Base-by-base conservation (phyloP, 2,888 invertebrate genomes). In the Drosophila quasianomalipes region DNA sequence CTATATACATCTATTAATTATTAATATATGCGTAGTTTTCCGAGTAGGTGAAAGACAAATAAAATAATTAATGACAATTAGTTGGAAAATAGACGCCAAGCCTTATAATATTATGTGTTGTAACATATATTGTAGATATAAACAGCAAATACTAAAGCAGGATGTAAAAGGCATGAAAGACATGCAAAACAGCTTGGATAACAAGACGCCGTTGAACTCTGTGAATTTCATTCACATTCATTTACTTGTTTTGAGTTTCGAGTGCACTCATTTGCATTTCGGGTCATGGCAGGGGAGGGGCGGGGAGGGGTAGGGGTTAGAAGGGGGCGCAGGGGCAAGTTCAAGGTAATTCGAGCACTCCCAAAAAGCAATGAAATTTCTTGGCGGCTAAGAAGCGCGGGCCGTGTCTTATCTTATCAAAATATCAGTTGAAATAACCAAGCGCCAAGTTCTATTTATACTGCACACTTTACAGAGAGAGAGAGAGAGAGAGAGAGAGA, bases 381-480 rank as follows among this genome's bases (percentile, higher is more conserved):
- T 47, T 52, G 49, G 62, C 60, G 30, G 30, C 58, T 55, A 59
- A 76, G 55, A 75, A 65, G 53, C 58, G 62, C 53, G 31, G 47
- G 39, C 61, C 60, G 53, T 47, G 26, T 63, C 74, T 77, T 77
- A 77, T 77, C 77, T 77, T 77, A 77, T 77, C 77, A 66, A 52
- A 63, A 57, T 66, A 66, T 74, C 74, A 66, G 76, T 68, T 65
- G 52, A 59, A 74, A 59, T 33, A 69, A 54, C 37, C 60, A 44
- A 73, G 61, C 60, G 58, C 44, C 64, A 26, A 77, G 73, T 68
- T 69, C 69, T 78, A 77, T 70, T 74, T 74, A 74, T 74, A 76
- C 77, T 47, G 55, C 60, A 47, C 51, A 28, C 28, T 26, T 47
- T 47, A 47, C 47, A 47, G 7, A 22, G 22, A 14, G 14, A 16